These are phyloP conservation scores for Epistrophe grossulariae DNA, from an alignment of 2,888 invertebrate genomes.

Conservation along the genomic window DNA sequence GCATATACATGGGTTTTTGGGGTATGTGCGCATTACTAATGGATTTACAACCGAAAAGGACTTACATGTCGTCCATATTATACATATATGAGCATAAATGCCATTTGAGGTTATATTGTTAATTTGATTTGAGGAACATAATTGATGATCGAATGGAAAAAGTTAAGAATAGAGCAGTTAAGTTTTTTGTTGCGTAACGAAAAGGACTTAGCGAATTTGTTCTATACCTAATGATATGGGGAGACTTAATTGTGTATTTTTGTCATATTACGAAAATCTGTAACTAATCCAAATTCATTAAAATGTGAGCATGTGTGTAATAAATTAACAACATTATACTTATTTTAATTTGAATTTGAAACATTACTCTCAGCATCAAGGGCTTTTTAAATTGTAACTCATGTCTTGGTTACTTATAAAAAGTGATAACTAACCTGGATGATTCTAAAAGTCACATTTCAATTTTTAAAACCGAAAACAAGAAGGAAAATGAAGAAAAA, in stretches of 20 bases:
- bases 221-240: conserved; percentile 11
- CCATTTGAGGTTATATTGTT: conserved; percentile 66
- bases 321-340: background rate
- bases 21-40: conserved; percentile 45
- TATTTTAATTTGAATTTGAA: background rate
- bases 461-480: too few relatives aligned
- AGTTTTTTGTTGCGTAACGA: conserved; percentile 38
- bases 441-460: too few relatives aligned
- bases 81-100: conserved; percentile 24
- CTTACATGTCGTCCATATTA: conserved; percentile 28
- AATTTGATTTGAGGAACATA: conserved; percentile 66
- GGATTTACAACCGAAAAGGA: conserved; percentile 36
- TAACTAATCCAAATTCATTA: conserved; percentile 27
- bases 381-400: too few relatives aligned
- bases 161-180: conserved; percentile 7
- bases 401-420: too few relatives aligned
- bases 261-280: conserved; percentile 15
- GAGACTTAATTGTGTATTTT: conserved; percentile 21
- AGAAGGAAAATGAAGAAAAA: too few relatives aligned
- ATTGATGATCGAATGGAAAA: conserved; percentile 65
- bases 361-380: background rate
- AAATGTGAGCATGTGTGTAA: conserved; percentile 36
- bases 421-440: too few relatives aligned
- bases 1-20: conserved; percentile 2
- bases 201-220: conserved; percentile 7